Percentiles rank a stretch among this genome's conserved stretches.
Conservation (phyloP, 2,113 vertebrate genomes). For the Colistium nudipinnis region DNA sequence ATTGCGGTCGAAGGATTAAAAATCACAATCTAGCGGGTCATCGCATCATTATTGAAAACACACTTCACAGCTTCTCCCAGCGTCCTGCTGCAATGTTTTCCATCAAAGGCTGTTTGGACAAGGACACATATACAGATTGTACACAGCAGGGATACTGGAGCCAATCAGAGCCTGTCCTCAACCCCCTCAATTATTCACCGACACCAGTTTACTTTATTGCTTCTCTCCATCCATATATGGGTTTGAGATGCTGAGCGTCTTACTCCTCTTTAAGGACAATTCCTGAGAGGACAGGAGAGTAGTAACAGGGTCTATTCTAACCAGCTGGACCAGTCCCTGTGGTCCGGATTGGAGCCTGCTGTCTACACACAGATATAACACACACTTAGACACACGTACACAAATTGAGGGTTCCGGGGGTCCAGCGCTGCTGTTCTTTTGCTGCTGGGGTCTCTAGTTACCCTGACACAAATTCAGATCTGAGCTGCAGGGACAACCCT, state of each 20-base stretch:
- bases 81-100: constrained; percentile 51
- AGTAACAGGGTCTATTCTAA: constrained; percentile 5
- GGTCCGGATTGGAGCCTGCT: constrained; percentile 26
- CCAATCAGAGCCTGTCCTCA: constrained; percentile 41
- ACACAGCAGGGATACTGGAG: constrained; percentile 46
- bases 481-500: constrained; percentile 29
- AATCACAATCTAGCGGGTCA: constrained; percentile 31
- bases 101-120: constrained; percentile 72
- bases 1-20: neutral
- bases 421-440: constrained; percentile 30
- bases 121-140: constrained; percentile 60
- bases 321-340: constrained; percentile 35
- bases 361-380: constrained; percentile 1
- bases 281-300: constrained; percentile 19
- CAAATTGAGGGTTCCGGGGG: neutral
- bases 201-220: constrained; percentile 69
- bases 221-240: constrained; percentile 70
- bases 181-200: constrained; percentile 50
- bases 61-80: constrained; percentile 33
- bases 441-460: constrained; percentile 53
- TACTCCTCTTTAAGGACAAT: constrained; percentile 74
- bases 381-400: constrained; percentile 14
- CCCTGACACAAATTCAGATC: constrained; percentile 32
- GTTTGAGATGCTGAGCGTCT: constrained; percentile 52
- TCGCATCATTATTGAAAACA: constrained; percentile 39